Evolutionary conservation across 2,797 vertebrate species (phyloP), one percentile per base, ranked within the genome.

Genomic region (Pipistrellus pipistrellus): DNA sequence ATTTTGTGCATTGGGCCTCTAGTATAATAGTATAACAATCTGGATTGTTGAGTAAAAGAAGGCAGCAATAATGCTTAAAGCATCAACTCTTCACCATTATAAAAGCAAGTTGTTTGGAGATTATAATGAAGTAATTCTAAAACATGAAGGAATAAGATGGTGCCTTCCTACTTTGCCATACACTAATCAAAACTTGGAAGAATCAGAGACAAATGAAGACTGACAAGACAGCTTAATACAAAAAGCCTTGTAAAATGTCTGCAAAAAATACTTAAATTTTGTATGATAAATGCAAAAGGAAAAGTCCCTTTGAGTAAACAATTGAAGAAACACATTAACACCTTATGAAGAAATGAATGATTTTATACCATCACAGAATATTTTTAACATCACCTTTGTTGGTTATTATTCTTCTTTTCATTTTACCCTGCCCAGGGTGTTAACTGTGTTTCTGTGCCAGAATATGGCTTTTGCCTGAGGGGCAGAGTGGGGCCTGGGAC

Each of bases 21-120:
- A 44, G 44, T 44, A 0, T 3, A 17, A 62, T 4, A 30, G 2
- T 25, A 0, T 3, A 17, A 55, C 3, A 30, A 3, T 21, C 57
- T n/a, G n/a, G 51, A 11, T 11, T 30, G 7, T 27, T 57, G 18
- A 30, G 35, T 53, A 6, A 57, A 53, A 64, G 3, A 41, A 27
- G n/a, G 20, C 12, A 82, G 77, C 14, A 8, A 0, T 0, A 38
- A 44, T 27, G 20, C 30, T 18, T 48, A 17, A 30, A 15, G 7
- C 41, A 25, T 25, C 25, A 12, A 12, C 41, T 46, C 14, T 1
- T 1, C 17, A 32, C 53, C 2, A 2, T 66, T 68, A n/a, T 2
- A 3, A 51, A 13, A 35, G 15, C 0, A 71, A 15, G 7, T 35
- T 15, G 7, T 15, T 25, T 64, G 17, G 8, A 46, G 32, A 57